Conservation (phyloP, 2,113 vertebrate species). For the Suncus etruscus region DNA sequence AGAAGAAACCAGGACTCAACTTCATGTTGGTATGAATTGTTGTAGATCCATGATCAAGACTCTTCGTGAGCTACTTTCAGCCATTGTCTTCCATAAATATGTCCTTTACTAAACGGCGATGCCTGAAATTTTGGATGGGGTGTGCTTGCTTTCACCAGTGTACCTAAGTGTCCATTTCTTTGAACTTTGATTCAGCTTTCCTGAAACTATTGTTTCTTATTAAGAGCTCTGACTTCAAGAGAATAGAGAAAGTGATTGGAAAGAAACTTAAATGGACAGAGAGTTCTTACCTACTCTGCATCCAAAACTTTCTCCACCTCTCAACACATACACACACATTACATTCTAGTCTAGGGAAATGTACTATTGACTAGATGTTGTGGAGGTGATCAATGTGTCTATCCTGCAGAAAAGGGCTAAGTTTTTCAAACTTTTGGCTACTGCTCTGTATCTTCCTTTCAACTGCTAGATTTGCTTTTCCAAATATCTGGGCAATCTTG, state of each 20-base stretch:
- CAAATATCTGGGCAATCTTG: background rate
- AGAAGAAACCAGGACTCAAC: slow-evolving; percentile 1
- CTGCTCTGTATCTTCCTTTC: background rate
- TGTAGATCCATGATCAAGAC: slow-evolving; percentile 1
- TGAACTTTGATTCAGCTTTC: slow-evolving; percentile 37
- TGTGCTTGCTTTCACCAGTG: slow-evolving; percentile 12
- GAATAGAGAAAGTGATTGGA: slow-evolving; percentile 20
- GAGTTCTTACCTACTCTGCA: slow-evolving; percentile 19
- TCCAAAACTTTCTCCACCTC: background rate
- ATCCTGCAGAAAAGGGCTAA: background rate
- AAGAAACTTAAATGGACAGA: background rate
- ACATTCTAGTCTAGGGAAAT: slow-evolving; percentile 34
- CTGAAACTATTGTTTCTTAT: slow-evolving; percentile 22
- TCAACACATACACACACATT: background rate
- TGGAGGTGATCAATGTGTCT: background rate
- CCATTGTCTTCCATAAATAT: slow-evolving; percentile 24
- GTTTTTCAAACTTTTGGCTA: background rate
- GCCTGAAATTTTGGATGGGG: background rate
- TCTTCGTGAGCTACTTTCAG: background rate
- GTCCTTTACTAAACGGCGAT: slow-evolving; percentile 26
- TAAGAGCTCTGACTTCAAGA: slow-evolving; percentile 42
- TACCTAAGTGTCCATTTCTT: slow-evolving; percentile 36
- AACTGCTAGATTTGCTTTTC: background rate
- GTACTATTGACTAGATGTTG: background rate
- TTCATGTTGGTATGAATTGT: background rate